Percentiles rank a stretch among this genome's conserved stretches.
These are phyloP conservation scores for Dendropsophus ebraccatus DNA, from an alignment of 2,113 vertebrate species.

Conservation along the genomic window DNA sequence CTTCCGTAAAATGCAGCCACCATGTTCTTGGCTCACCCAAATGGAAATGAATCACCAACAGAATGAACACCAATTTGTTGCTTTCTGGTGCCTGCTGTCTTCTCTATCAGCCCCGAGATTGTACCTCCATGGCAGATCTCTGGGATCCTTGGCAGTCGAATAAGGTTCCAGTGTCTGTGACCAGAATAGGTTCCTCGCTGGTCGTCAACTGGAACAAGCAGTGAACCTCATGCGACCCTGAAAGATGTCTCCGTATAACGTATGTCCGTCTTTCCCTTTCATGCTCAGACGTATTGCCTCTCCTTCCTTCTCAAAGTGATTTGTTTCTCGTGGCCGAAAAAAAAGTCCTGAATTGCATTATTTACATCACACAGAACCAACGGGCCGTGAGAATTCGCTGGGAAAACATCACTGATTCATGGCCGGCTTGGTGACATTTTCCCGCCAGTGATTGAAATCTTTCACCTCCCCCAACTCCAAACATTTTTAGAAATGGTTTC, in stretches of 20 bases:
- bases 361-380: slow-evolving; percentile 33
- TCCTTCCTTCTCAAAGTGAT: slow-evolving; percentile 23
- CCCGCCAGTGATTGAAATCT: background rate
- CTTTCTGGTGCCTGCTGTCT: slow-evolving; percentile 33
- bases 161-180: slow-evolving; percentile 30
- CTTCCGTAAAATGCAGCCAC: background rate
- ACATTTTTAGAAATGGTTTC: slow-evolving; percentile 14
- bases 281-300: slow-evolving; percentile 7
- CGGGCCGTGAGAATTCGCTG: background rate
- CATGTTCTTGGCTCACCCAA: background rate
- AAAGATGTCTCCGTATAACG: slow-evolving; percentile 36
- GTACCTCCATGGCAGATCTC: background rate
- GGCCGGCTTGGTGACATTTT: slow-evolving; percentile 24
- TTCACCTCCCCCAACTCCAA: background rate
- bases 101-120: background rate
- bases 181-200: slow-evolving; percentile 9
- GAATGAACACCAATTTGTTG: slow-evolving; percentile 19
- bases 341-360: slow-evolving; percentile 33
- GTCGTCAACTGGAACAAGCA: background rate
- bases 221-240: slow-evolving; percentile 48
- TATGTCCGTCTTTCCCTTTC: slow-evolving; percentile 42
- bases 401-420: slow-evolving; percentile 24
- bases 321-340: slow-evolving; percentile 14
- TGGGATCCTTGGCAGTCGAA: slow-evolving; percentile 34
- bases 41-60: background rate